Base-by-base conservation (phyloP, 2,888 invertebrate species). In the Netelia melanura region DNA sequence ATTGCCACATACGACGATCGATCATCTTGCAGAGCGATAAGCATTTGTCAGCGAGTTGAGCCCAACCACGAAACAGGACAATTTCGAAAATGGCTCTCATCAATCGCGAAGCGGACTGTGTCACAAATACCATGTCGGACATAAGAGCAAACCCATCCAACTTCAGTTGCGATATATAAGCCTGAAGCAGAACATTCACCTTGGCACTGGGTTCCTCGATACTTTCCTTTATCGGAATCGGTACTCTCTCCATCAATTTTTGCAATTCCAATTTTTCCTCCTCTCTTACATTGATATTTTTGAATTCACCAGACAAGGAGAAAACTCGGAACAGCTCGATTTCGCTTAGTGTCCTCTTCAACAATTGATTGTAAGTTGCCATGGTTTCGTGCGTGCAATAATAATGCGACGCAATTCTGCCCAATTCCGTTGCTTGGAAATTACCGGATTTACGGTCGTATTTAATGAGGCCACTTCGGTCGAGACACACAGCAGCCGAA, bases 51-150 rank as follows among this genome's bases (percentile, higher is more conserved):
- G 99, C 98, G 75, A 99, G 93, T 90, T 99, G 99, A 0, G 99
- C 99, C 99, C 99, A 99, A 14, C 99, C 98, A 48, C 97, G 94
- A 91, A 94, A 96, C 61, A 99, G 93, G 0, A 99, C 99, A 88
- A 99, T 99, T 95, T 99, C 99, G 94, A 97, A 99, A 88, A 99
- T 98, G 0, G 99, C 99, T 85, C 99, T 95, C 95, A 99, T 97
- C 65, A 99, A 95, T 68, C 99, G 95, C 1, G 98, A 97, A 0
- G 99, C 99, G 0, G 98, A 99, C 94, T 99, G 99, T 0, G 99
- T 99, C 0, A 99, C 98, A 93, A 98, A 99, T 3, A 99, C 98
- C 99, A 99, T 99, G 93, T 99, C 99, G 0, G 99, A 98, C 98
- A 99, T 99, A 1, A 99, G 95, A 0, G 99, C 99, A 94, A 99